phyloP scores from a whole-genome alignment of 2,113 vertebrate genomes.

The Rattus rattus region DNA sequence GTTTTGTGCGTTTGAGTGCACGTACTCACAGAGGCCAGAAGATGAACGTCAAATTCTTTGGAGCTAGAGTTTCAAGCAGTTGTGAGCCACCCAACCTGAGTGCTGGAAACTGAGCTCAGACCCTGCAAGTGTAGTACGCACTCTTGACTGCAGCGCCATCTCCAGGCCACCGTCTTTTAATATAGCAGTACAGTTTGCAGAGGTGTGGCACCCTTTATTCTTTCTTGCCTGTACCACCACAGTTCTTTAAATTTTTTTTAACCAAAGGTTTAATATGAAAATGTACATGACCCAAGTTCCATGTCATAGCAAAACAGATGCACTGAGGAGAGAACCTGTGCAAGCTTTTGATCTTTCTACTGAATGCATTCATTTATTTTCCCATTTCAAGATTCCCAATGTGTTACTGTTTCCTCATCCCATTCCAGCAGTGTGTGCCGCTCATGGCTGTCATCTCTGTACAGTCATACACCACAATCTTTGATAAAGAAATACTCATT shows the following conservation, averaged over 20 bases:
- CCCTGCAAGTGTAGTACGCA: background rate
- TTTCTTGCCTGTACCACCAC: background rate
- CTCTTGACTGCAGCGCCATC: background rate
- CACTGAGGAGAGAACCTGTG: background rate
- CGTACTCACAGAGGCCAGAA: background rate
- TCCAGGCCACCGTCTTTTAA: background rate
- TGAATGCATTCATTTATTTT: background rate
- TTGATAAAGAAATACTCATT: background rate
- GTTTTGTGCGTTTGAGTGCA: background rate
- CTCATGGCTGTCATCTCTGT: background rate
- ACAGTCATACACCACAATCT: background rate
- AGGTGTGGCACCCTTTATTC: background rate
- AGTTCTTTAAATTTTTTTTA: background rate
- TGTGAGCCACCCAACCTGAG: background rate
- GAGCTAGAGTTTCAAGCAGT: background rate
- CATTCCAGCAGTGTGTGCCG: background rate
- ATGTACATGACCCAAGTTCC: background rate
- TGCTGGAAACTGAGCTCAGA: background rate
- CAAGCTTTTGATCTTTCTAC: slow-evolving; percentile 6
- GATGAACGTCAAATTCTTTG: background rate
- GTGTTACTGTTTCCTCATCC: background rate
- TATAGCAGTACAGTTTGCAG: background rate
- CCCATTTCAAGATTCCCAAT: background rate
- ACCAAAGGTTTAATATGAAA: background rate
- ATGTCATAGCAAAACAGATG: background rate